Evolutionary conservation across 2,797 vertebrate genomes (phyloP).

Genomic region (Hippopotamyrus pictus): DNA sequence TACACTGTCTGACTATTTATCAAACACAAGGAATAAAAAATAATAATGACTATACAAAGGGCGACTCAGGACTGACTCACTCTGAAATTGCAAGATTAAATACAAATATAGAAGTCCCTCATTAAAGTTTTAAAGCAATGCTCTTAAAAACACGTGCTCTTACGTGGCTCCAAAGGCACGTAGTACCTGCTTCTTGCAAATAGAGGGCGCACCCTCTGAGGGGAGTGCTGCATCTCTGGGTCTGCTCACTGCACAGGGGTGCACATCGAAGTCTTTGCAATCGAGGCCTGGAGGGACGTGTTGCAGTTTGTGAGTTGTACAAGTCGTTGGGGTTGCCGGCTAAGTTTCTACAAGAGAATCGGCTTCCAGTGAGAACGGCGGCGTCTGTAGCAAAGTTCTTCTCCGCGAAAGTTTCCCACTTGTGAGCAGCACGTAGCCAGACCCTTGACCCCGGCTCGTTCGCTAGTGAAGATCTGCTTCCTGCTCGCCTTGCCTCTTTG

Average conservation of each 20-base stretch:
- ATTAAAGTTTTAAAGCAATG: background rate
- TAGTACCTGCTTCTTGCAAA: background rate
- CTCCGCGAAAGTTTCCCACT: background rate
- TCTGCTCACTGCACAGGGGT: background rate
- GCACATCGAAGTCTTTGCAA: background rate
- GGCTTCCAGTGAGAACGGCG: background rate
- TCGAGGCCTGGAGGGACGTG: background rate
- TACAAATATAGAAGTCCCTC: background rate
- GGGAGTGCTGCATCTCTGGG: background rate
- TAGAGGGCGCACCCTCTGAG: background rate
- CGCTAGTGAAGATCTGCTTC: background rate
- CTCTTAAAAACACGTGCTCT: background rate
- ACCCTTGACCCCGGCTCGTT: background rate
- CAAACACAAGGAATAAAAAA: background rate
- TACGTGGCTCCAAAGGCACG: background rate
- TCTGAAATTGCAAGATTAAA: background rate
- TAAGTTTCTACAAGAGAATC: background rate
- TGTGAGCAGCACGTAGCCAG: background rate
- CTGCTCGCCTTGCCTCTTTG: slow-evolving; percentile 4
- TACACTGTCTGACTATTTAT: background rate
- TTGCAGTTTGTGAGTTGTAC: background rate
- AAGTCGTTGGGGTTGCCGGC: background rate
- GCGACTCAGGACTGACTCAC: background rate
- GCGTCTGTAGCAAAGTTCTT: background rate
- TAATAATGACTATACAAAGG: background rate